Evolutionary conservation across 2,113 vertebrate genomes (phyloP).

Genomic region (Antechinus stuartii): DNA sequence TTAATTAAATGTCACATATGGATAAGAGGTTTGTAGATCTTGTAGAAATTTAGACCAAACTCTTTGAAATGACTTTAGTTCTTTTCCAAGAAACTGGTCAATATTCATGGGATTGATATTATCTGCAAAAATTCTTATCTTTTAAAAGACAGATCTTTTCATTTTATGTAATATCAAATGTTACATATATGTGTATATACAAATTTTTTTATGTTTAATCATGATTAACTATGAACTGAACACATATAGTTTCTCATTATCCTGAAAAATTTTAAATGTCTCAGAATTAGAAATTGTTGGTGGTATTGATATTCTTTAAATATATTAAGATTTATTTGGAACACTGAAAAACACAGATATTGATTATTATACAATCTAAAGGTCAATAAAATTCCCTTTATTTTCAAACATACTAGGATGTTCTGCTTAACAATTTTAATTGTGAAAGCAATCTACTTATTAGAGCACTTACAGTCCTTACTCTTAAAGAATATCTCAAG

Average conservation of each 20-base stretch:
- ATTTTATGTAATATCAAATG: background rate
- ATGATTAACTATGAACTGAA: background rate
- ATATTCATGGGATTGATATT: background rate
- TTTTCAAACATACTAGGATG: background rate
- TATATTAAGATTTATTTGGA: constrained; percentile 17
- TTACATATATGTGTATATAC: background rate
- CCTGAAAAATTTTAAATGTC: background rate
- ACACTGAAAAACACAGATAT: background rate
- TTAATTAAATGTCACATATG: background rate
- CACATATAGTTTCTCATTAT: background rate
- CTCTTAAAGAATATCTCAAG: constrained; percentile 30
- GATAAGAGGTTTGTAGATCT: background rate
- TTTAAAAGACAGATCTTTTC: background rate
- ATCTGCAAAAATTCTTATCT: background rate
- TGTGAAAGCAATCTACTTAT: background rate
- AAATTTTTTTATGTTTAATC: background rate
- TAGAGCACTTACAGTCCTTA: background rate
- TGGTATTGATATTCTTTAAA: constrained; percentile 5
- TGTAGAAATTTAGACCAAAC: background rate
- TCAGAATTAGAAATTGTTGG: constrained; percentile 6
- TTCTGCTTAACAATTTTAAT: background rate
- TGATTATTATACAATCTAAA: constrained; percentile 21
- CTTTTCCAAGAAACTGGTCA: background rate
- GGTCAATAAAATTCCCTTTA: background rate
- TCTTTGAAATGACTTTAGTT: background rate